phyloP scores from a whole-genome alignment of 1,140 invertebrate species.

The Drosophila insularis region DNA sequence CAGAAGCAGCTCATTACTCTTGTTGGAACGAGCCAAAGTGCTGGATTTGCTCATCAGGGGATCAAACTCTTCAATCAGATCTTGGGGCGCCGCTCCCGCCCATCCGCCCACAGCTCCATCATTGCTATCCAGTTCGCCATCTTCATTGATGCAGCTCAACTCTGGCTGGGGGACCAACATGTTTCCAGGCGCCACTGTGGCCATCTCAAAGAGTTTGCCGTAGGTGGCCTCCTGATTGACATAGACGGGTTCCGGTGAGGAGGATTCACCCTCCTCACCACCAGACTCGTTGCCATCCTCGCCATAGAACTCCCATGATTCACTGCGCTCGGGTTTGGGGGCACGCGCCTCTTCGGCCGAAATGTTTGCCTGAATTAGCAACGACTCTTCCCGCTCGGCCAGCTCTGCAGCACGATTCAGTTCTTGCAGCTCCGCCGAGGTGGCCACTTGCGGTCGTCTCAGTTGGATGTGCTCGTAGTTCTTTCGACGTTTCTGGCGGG shows the following conservation, averaged over 20 bases:
- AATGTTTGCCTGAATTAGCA: conserved; percentile 52
- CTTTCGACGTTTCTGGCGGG: conserved; percentile 58
- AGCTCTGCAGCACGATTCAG: conserved; percentile 52
- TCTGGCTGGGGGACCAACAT: conserved; percentile 53
- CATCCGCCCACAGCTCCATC: conserved; percentile 67
- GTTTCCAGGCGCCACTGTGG: conserved; percentile 45
- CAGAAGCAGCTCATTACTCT: conserved; percentile 77
- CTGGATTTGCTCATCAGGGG: conserved; percentile 62
- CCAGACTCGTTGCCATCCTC: conserved; percentile 30
- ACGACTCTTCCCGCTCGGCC: conserved; percentile 61
- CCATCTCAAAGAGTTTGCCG: conserved; percentile 78
- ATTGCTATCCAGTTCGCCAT: conserved; percentile 47
- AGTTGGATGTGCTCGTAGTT: conserved; percentile 76
- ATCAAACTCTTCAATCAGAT: conserved; percentile 79
- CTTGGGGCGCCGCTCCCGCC: conserved; percentile 32
- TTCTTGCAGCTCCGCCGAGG: conserved; percentile 58
- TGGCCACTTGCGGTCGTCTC: conserved; percentile 59
- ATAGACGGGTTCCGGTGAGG: conserved; percentile 72
- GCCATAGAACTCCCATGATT: conserved; percentile 75
- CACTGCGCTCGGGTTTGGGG: conserved; percentile 72
- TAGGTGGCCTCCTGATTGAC: conserved; percentile 78
- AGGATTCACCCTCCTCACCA: conserved; percentile 7
- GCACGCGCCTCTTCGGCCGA: conserved; percentile 52
- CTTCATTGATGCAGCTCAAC: conserved; percentile 59
- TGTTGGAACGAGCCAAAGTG: conserved; percentile 62